Conservation (phyloP, 2,797 vertebrate species). For the Aratinga solstitialis region DNA sequence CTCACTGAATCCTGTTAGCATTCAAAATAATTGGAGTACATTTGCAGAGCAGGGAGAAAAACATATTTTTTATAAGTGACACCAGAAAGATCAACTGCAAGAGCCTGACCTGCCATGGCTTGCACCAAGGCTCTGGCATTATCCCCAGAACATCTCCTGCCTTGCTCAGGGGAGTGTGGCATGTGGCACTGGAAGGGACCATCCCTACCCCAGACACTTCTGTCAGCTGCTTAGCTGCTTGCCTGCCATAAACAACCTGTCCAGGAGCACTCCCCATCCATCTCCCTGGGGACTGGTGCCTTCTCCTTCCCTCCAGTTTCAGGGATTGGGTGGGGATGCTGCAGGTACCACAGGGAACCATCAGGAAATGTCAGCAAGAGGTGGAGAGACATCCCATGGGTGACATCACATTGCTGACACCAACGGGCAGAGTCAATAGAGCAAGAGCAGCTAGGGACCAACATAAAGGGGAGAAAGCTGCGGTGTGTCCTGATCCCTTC, state of each 20-base stretch:
- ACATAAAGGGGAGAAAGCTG: background rate
- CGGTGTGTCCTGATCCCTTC: background rate
- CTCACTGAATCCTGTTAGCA: background rate
- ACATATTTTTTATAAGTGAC: background rate
- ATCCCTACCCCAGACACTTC: background rate
- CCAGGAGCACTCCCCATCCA: background rate
- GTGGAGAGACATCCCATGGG: background rate
- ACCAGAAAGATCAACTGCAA: background rate
- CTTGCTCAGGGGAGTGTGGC: fast-evolving
- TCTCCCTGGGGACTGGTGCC: background rate
- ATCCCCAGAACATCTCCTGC: background rate
- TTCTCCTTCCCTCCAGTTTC: background rate
- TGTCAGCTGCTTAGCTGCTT: background rate
- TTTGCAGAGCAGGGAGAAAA: background rate
- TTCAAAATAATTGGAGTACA: background rate
- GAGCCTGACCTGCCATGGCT: background rate
- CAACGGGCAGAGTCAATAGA: background rate
- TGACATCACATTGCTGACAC: background rate
- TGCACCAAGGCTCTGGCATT: background rate
- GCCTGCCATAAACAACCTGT: background rate
- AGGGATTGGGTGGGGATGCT: background rate
- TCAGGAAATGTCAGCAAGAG: fast-evolving
- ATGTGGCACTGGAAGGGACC: background rate
- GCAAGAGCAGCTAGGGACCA: background rate
- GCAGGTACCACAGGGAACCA: background rate